Conservation (phyloP, 2,888 invertebrate species). For the Drosophila prolongata region DNA sequence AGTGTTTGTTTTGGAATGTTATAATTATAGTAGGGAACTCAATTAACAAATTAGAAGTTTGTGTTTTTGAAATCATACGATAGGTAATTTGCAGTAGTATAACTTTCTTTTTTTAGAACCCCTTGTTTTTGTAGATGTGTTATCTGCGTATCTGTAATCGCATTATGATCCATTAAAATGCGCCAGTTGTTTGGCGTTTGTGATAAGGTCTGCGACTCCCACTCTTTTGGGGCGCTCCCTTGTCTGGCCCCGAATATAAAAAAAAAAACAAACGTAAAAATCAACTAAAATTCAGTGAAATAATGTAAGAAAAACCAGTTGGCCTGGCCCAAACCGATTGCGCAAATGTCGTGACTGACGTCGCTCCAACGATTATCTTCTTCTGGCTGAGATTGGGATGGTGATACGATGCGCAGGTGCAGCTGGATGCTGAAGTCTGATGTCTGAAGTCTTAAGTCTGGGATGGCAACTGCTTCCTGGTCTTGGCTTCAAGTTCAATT, state of each 20-base stretch:
- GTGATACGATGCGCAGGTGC: conserved; percentile 47
- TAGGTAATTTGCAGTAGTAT: background rate
- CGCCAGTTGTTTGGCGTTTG: conserved; percentile 3
- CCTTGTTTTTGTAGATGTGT: background rate
- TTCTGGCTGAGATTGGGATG: conserved; percentile 7
- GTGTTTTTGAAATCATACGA: too few relatives aligned
- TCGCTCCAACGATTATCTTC: conserved; percentile 46
- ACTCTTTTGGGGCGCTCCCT: background rate
- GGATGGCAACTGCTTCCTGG: conserved; percentile 57
- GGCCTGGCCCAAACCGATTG: conserved; percentile 44
- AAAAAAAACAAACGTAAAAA: background rate
- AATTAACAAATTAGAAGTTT: too few relatives aligned
- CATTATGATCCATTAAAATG: conserved; percentile 17
- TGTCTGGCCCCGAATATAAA: background rate
- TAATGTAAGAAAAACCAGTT: conserved; percentile 20
- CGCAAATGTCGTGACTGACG: conserved; percentile 68
- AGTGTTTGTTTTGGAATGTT: too few relatives aligned
- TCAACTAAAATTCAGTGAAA: background rate
- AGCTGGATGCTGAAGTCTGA: conserved; percentile 21
- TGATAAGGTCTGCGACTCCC: conserved; percentile 14
- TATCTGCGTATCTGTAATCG: conserved; percentile 12
- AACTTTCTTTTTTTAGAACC: background rate
- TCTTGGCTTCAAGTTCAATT: conserved; percentile 67
- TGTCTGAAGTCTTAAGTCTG: conserved; percentile 2
- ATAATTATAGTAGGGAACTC: too few relatives aligned